A percentile compares a stretch with the other conserved stretches of the same genome.
Conservation (phyloP, 2,888 invertebrate species). For the Pollenia angustigena region DNA sequence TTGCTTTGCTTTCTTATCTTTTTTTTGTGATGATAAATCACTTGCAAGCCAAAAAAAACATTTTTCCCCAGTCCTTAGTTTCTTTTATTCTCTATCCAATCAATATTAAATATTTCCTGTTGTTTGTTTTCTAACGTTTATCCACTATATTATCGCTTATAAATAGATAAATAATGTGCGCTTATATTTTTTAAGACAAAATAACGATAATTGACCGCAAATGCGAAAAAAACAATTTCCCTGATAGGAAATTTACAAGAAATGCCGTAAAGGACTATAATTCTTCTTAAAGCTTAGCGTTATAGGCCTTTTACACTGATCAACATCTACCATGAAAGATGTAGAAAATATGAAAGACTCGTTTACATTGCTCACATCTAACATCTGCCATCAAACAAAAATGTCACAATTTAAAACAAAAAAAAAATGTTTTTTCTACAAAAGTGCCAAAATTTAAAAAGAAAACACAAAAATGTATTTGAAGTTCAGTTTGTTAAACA, state of each 20-base stretch:
- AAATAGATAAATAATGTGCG: constrained; percentile 48
- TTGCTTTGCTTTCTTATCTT: too few relatives aligned
- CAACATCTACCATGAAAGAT: too few relatives aligned
- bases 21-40: constrained; percentile 4
- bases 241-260: neutral
- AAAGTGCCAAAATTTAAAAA: too few relatives aligned
- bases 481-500: too few relatives aligned
- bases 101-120: constrained; percentile 32
- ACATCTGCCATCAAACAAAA: too few relatives aligned
- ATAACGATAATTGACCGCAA: constrained; percentile 44
- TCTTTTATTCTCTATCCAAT: neutral
- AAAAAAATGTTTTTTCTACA: too few relatives aligned
- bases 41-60: neutral
- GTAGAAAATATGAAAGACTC: too few relatives aligned
- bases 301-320: too few relatives aligned
- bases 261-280: neutral
- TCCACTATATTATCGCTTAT: constrained; percentile 22
- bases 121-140: constrained; percentile 17
- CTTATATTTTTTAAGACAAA: constrained; percentile 37
- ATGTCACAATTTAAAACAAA: too few relatives aligned
- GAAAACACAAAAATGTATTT: too few relatives aligned
- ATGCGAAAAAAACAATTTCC: neutral
- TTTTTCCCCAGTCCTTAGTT: constrained; percentile 4
- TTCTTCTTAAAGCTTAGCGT: neutral
- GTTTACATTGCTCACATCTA: too few relatives aligned